These are phyloP conservation scores for Eulacestoma nigropectus DNA, from an alignment of 2,113 vertebrate genomes.

Conservation along the genomic window DNA sequence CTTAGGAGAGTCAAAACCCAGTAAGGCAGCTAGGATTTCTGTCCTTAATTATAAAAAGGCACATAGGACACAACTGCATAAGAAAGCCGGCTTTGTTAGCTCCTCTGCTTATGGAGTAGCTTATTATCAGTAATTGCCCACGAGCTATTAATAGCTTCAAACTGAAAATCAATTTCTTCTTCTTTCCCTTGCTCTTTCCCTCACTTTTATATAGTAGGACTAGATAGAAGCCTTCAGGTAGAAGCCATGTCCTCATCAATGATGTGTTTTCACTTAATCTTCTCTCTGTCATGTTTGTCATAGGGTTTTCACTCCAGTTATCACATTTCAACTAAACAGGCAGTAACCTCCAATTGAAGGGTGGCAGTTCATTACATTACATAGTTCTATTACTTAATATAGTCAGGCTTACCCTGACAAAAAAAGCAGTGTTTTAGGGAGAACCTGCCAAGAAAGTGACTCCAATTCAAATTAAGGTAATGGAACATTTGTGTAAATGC, in stretches of 20 bases:
- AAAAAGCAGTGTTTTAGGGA: neutral
- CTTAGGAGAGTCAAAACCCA: neutral
- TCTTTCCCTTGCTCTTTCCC: neutral
- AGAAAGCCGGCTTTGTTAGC: neutral
- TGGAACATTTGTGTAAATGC: neutral
- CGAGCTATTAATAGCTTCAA: neutral
- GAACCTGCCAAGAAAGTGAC: neutral
- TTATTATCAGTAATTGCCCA: neutral
- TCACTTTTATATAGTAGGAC: neutral
- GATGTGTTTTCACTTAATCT: neutral
- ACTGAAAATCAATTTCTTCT: neutral
- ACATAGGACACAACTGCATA: accelerated
- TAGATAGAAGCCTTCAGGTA: neutral
- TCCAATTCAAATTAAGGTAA: neutral
- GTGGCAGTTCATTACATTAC: neutral
- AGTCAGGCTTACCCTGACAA: neutral
- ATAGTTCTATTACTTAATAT: neutral
- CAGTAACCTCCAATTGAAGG: neutral
- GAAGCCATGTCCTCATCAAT: neutral
- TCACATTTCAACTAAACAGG: neutral
- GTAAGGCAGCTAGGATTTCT: neutral
- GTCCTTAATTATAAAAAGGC: neutral
- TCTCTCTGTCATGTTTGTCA: neutral
- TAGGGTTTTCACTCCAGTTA: neutral
- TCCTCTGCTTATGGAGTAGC: neutral